A percentile compares a stretch with the other conserved stretches of the same genome.
Evolutionary conservation across 2,797 vertebrate genomes (phyloP).

Genomic region (Psittacula echo): DNA sequence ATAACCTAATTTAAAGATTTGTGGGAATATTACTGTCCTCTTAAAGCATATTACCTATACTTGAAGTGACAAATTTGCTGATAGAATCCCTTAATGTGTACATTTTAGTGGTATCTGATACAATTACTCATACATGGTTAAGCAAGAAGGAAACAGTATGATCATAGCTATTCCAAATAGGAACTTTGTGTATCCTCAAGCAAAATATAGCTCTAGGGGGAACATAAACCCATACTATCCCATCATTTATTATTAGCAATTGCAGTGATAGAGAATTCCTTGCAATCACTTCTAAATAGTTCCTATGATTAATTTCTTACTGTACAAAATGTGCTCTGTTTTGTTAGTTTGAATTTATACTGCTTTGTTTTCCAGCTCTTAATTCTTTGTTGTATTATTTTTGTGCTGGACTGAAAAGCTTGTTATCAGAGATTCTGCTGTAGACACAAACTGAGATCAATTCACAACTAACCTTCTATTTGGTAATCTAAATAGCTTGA

Average conservation of each 20-base stretch:
- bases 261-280: neutral
- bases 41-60: neutral
- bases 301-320: neutral
- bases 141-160: neutral
- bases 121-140: neutral
- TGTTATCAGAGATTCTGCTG: neutral
- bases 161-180: neutral
- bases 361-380: neutral
- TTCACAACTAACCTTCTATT: neutral
- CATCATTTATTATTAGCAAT: neutral
- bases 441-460: neutral
- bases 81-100: neutral
- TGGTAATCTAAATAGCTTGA: neutral
- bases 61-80: neutral
- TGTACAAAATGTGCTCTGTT: accelerated
- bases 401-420: neutral
- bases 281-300: neutral
- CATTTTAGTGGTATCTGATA: neutral
- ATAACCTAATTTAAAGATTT: neutral
- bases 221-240: neutral
- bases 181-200: neutral
- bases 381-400: neutral
- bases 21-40: neutral
- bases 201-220: neutral
- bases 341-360: neutral